Base-by-base conservation (phyloP, 2,113 vertebrate species). In the Hiodon alosoides region DNA sequence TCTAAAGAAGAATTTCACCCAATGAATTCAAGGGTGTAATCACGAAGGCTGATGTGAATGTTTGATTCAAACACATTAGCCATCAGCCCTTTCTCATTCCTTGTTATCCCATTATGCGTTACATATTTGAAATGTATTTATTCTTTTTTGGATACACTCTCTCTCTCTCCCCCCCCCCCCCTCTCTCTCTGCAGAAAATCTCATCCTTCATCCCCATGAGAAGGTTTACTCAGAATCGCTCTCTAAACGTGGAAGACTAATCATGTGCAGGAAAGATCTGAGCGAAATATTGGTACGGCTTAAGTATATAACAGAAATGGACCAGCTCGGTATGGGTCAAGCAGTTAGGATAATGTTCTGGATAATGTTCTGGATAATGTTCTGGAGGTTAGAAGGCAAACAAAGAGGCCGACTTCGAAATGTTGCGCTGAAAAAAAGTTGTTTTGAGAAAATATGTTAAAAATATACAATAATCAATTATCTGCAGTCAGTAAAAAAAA, bases 181-280 rank as follows among this genome's bases (percentile, higher is more conserved):
- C 75, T 78, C 47, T 68, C 54, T 54, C 54, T 77, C 80, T 87
- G 82, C 86, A 99, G 97, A 94, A 78, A 93, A 94, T 78, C 92
- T 91, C 74, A 90, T 94, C 79, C 88, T 98, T 77, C 93, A 93
- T 81, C 92, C 94, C 75, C 89, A 93, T 82, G 95, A 97, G 85
- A 81, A 90, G 82, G 91, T 93, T 62, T 89, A 95, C 79, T 91
- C 94, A 8, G 93, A 93, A 79, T 93, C 92, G 6, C 81, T 93
- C 0, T 90, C 90, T 46, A 82, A 91, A 0, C 90, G 94, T 50
- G 91, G 92, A 83, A 93, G 95, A 67, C 90, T 99, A 77, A 94
- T 94, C 77, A 91, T 94, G 46, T 98, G 93, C 86, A 89, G 90
- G 83, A 98, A 93, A 85, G 93, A 97, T 81, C 85, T 93, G 69